A percentile compares a stretch with the other conserved stretches of the same genome.
Conservation (phyloP, 2,797 vertebrate genomes). For the Sebastolobus alascanus region DNA sequence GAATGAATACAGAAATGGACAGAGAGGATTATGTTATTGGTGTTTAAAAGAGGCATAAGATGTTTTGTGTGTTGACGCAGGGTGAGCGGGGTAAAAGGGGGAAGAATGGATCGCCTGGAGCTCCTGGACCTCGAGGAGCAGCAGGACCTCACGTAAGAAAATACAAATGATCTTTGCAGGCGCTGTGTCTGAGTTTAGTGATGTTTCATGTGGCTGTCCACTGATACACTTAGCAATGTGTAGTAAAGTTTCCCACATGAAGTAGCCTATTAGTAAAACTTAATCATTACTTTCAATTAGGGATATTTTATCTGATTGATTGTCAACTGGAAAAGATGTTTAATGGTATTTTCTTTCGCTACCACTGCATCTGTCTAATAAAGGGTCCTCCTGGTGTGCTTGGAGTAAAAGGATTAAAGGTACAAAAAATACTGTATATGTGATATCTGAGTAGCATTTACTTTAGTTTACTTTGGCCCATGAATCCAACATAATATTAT, state of each 20-base stretch:
- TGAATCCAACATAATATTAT: neutral
- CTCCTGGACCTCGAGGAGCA: constrained; percentile 79
- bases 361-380: constrained; percentile 6
- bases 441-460: neutral
- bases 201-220: neutral
- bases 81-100: constrained; percentile 90
- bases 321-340: neutral
- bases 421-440: constrained; percentile 44
- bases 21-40: neutral
- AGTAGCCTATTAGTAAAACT: neutral
- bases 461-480: neutral
- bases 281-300: neutral
- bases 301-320: neutral
- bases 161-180: neutral
- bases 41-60: neutral
- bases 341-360: neutral
- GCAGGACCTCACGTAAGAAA: constrained; percentile 83
- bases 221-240: neutral
- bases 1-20: neutral
- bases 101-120: constrained; percentile 86
- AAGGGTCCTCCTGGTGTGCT: constrained; percentile 84
- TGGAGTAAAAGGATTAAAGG: constrained; percentile 90
- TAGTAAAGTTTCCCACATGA: neutral
- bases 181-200: neutral
- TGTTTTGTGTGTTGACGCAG: constrained; percentile 67